phyloP scores from a whole-genome alignment of 2,797 vertebrate species.

The Sebastolobus alascanus region DNA sequence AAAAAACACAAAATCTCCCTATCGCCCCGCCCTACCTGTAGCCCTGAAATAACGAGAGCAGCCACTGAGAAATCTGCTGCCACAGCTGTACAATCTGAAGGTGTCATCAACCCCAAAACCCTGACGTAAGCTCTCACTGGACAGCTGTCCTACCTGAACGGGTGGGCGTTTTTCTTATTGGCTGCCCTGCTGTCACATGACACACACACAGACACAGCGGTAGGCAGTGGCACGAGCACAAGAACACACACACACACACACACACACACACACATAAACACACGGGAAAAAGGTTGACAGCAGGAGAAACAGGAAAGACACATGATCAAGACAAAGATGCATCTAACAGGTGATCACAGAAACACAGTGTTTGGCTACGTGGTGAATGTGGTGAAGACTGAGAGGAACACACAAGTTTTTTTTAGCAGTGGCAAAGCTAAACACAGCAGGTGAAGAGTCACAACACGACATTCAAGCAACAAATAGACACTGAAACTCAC shows the following conservation, averaged over 20 bases:
- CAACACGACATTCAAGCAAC: neutral
- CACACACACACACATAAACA: slow-evolving; percentile 2
- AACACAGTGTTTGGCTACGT: slow-evolving; percentile 2
- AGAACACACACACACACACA: slow-evolving; percentile 34
- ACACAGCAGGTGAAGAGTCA: slow-evolving; percentile 1
- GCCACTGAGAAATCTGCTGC: slow-evolving; percentile 5
- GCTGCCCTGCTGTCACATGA: slow-evolving; percentile 73
- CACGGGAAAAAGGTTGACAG: slow-evolving; percentile 27
- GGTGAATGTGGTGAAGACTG: neutral
- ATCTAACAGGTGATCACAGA: slow-evolving; percentile 38
- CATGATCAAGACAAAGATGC: slow-evolving; percentile 52
- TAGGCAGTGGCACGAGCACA: slow-evolving; percentile 27
- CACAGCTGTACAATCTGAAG: slow-evolving; percentile 30
- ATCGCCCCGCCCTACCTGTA: neutral
- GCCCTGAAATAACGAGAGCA: neutral
- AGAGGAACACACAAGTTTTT: neutral
- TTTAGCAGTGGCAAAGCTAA: neutral
- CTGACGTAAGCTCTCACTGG: slow-evolving; percentile 21
- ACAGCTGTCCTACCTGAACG: slow-evolving; percentile 79
- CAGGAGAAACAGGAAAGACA: slow-evolving; percentile 66
- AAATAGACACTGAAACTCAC: neutral
- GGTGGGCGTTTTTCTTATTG: slow-evolving; percentile 77
- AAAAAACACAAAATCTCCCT: too few species aligned
- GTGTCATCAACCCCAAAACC: slow-evolving; percentile 13
- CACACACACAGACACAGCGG: slow-evolving; percentile 65